A percentile compares a stretch with the other conserved stretches of the same genome.
Conservation (phyloP, 1,140 invertebrate species). For the Eurosta solidaginis region DNA sequence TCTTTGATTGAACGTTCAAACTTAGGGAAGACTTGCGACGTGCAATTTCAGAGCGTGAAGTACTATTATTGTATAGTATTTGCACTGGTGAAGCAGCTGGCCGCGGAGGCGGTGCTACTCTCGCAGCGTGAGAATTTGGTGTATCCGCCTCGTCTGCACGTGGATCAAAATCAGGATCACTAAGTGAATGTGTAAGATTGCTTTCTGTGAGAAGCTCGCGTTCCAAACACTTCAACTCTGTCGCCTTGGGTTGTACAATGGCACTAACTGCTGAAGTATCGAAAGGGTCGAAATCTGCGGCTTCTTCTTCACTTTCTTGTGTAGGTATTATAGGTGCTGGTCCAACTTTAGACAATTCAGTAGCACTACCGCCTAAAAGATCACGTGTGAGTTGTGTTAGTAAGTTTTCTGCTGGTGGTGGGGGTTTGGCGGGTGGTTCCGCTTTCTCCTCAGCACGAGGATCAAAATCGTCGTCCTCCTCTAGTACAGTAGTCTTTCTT, state of each 20-base stretch:
- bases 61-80: neutral
- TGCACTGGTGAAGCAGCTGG: slow-evolving; percentile 9
- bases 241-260: slow-evolving; percentile 72
- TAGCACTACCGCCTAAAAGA: slow-evolving; percentile 74
- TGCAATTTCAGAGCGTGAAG: slow-evolving; percentile 46
- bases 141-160: slow-evolving; percentile 64
- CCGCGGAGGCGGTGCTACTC: slow-evolving; percentile 8
- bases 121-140: neutral
- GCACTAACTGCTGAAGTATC: slow-evolving; percentile 79
- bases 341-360: slow-evolving; percentile 72
- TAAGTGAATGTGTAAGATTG: slow-evolving; percentile 63
- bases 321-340: slow-evolving; percentile 71
- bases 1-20: slow-evolving; percentile 64
- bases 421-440: slow-evolving; percentile 39
- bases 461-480: slow-evolving; percentile 72
- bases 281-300: slow-evolving; percentile 79
- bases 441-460: slow-evolving; percentile 67
- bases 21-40: slow-evolving; percentile 54
- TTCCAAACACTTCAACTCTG: slow-evolving; percentile 79
- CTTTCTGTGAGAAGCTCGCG: slow-evolving; percentile 69
- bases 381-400: slow-evolving; percentile 60
- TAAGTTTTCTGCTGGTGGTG: slow-evolving; percentile 44
- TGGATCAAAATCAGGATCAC: slow-evolving; percentile 78
- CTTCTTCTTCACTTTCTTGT: slow-evolving; percentile 61
- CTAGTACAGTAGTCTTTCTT: slow-evolving; percentile 70